Evolutionary conservation across 2,888 invertebrate genomes (phyloP).

Genomic region (Petrophora chlorosata): DNA sequence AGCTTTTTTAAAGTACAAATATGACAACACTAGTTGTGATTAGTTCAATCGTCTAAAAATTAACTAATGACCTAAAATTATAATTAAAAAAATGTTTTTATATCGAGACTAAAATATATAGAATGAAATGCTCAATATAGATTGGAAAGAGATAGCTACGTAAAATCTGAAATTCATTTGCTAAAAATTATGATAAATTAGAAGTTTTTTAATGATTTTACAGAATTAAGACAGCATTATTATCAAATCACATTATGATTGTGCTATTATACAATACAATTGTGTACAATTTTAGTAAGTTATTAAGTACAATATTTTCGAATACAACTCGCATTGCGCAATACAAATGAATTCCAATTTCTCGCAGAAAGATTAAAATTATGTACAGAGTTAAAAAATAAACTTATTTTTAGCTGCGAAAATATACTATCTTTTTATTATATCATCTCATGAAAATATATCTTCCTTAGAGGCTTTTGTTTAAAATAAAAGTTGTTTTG

Average conservation of each 20-base stretch:
- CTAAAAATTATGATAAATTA: not conserved
- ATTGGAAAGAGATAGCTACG: no score
- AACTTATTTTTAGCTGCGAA: constrained; percentile 47
- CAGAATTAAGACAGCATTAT: no score
- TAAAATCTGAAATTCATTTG: not conserved
- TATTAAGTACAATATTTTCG: not conserved
- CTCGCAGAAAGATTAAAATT: not conserved
- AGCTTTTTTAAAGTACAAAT: constrained; percentile 23
- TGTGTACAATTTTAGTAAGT: no score
- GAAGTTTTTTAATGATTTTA: not conserved
- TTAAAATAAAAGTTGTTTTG: constrained; percentile 57
- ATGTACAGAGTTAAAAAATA: constrained; percentile 45
- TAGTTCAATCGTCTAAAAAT: not conserved
- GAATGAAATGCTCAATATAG: no score
- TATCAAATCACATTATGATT: no score
- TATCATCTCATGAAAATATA: constrained; percentile 64
- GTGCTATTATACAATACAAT: no score
- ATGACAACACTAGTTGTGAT: constrained; percentile 12
- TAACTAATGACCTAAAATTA: not conserved
- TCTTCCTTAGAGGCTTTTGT: constrained; percentile 51
- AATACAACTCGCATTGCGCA: not conserved
- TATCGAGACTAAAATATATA: not conserved
- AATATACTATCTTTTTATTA: constrained; percentile 48
- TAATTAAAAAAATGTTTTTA: not conserved
- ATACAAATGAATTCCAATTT: not conserved